Evolutionary conservation across 2,797 vertebrate species (phyloP).

Genomic region (Pangasius mekongensis): DNA sequence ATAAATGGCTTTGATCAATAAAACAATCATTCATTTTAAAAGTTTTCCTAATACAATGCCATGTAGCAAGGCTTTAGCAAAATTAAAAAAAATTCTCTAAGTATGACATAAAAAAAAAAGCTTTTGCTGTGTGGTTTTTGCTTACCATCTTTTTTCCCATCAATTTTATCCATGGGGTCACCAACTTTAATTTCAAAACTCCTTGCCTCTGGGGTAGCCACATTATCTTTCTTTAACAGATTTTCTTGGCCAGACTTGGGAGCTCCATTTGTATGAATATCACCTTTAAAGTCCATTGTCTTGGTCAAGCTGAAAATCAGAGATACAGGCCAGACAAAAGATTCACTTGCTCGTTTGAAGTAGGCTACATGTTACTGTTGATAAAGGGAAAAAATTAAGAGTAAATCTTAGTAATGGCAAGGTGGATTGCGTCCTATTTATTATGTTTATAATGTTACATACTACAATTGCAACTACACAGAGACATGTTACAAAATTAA

Average conservation of each 20-base stretch:
- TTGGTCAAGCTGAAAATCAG: constrained; percentile 50
- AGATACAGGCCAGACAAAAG: constrained; percentile 9
- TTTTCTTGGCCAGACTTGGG: constrained; percentile 72
- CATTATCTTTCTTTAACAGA: constrained; percentile 87
- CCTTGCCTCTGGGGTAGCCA: constrained; percentile 86
- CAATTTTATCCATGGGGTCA: constrained; percentile 85
- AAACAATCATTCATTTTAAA: not conserved
- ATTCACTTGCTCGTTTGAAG: not conserved
- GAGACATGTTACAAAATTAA: not conserved
- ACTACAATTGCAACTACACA: not conserved
- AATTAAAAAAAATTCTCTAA: not conserved
- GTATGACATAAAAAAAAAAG: not conserved
- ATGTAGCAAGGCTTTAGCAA: not conserved
- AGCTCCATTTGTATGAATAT: constrained; percentile 75
- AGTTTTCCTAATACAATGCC: not conserved
- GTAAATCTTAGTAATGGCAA: not conserved
- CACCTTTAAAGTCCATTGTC: constrained; percentile 86
- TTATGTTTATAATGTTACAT: not conserved
- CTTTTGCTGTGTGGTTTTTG: not conserved
- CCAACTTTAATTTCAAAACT: constrained; percentile 89
- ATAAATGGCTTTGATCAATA: not conserved
- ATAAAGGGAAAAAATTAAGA: not conserved
- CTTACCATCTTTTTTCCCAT: constrained; percentile 72
- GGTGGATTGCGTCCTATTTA: not conserved
- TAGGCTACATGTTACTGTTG: not conserved